These are phyloP conservation scores for Paramormyrops hopkinsi DNA, from an alignment of 2,797 vertebrate genomes.

Conservation along the genomic window DNA sequence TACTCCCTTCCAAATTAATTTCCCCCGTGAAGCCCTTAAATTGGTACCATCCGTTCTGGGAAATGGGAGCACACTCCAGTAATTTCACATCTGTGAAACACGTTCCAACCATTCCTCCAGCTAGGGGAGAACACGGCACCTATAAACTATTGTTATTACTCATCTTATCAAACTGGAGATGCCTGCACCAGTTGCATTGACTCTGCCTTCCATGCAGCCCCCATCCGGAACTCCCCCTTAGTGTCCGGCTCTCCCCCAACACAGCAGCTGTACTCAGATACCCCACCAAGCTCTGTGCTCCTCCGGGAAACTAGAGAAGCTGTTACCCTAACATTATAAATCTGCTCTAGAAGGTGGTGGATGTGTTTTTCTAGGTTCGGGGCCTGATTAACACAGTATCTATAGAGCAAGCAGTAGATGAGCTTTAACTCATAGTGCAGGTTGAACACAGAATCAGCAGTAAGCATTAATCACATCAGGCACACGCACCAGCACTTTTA, in stretches of 20 bases:
- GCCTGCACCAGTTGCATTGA: background rate
- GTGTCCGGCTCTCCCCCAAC: background rate
- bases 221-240: background rate
- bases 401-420: background rate
- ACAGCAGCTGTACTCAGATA: background rate
- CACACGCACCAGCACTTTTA: background rate
- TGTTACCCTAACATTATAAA: slow-evolving; percentile 10
- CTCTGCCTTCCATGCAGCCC: background rate
- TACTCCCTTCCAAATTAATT: slow-evolving; percentile 37
- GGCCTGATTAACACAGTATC: background rate
- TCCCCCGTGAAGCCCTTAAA: slow-evolving; percentile 40
- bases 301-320: background rate
- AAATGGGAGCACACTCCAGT: background rate
- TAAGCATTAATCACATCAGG: background rate
- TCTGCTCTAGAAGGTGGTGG: background rate
- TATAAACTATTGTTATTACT: background rate
- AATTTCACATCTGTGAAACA: background rate
- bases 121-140: background rate
- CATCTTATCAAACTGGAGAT: background rate
- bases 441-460: background rate
- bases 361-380: slow-evolving; percentile 13
- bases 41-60: slow-evolving; percentile 34
- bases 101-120: background rate
- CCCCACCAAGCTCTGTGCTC: background rate
- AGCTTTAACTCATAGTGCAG: background rate